These are phyloP conservation scores for Megalurothrips usitatus DNA, from an alignment of 2,888 invertebrate species.

Conservation along the genomic window DNA sequence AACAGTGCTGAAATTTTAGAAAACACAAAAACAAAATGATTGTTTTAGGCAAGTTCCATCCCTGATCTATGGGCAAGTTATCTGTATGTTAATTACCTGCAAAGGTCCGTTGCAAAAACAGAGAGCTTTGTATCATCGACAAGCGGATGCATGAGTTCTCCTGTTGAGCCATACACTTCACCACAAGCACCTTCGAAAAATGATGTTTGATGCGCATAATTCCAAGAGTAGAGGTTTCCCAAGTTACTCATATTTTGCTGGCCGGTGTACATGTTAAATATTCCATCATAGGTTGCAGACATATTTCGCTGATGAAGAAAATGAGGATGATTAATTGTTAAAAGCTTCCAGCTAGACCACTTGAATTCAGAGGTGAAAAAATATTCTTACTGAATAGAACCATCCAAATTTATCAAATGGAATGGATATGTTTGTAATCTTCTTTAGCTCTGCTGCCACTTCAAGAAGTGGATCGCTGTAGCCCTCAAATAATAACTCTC, in stretches of 20 bases:
- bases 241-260: slow-evolving; percentile 58
- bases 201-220: slow-evolving; percentile 53
- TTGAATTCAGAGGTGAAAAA: slow-evolving; percentile 8
- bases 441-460: slow-evolving; percentile 50
- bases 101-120: slow-evolving; percentile 72
- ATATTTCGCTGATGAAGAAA: slow-evolving; percentile 62
- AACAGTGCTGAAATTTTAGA: slow-evolving; percentile 32
- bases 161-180: slow-evolving; percentile 65
- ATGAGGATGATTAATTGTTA: slow-evolving; percentile 33
- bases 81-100: slow-evolving; percentile 54
- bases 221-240: slow-evolving; percentile 70
- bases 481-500: slow-evolving; percentile 73
- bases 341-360: slow-evolving; percentile 30
- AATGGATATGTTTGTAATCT: slow-evolving; percentile 52
- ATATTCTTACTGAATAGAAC: slow-evolving; percentile 67
- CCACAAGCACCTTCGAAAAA: slow-evolving; percentile 62
- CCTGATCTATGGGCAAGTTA: too few species aligned
- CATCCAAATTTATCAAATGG: slow-evolving; percentile 79
- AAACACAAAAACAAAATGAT: slow-evolving; percentile 18
- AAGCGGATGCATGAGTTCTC: slow-evolving; percentile 73
- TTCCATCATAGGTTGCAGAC: slow-evolving; percentile 68
- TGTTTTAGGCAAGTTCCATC: background rate
- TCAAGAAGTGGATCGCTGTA: slow-evolving; percentile 68
- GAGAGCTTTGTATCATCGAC: slow-evolving; percentile 54
- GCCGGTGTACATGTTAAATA: slow-evolving; percentile 73